Base-by-base conservation (phyloP, 2,888 invertebrate genomes). In the Andrena haemorrhoa region DNA sequence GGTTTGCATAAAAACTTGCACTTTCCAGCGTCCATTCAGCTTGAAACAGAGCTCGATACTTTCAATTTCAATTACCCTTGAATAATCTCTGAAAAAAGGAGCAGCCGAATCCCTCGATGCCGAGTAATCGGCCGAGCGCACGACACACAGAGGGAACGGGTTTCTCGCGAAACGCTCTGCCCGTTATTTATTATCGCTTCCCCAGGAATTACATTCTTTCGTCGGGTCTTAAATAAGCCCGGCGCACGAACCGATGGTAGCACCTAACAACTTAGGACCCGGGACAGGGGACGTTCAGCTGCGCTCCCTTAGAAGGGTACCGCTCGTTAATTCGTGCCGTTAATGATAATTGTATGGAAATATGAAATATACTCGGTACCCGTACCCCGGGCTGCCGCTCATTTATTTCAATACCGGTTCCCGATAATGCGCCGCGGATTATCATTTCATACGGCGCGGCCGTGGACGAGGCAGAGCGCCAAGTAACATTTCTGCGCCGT, bases 331-430 rank as follows among this genome's bases (percentile, higher is more conserved):
- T 87, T 84, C 75, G 80, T 64, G 64, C 68, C 83, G 66, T 84
- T 88, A 86, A 89, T 86, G 89, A 89, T 89, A 88, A 89, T 89
- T 88, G 85, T 88, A 87, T 89, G 86, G 87, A 88, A 86, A 86
- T 89, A 86, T 82, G 83, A 89, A 87, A 79, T 83, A 84, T 74
- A 78, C 26, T 61, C 20, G 61, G 68, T 51, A 73, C 12, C 49
- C 63, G 64, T 41, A 23, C 56, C 47, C 47, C 12, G 47, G 70
- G 60, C 63, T 68, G 78, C 61, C 56, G 77, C 51, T 77, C 85
- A 79, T 85, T 89, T 76, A 83, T 89, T 86, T 85, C 87, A 84
- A 87, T 89, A 89, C 87, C 80, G 85, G 83, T 89, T 82, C 75
- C 75, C 75, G 84, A 86, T 82, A 80, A 84, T 82, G 74, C 70